Evolutionary conservation across 30 jellyfish, hydroid and myxozoan species (phyloP), one percentile per base, ranked within the genome.

Genomic region (Aurelia sp.): DNA sequence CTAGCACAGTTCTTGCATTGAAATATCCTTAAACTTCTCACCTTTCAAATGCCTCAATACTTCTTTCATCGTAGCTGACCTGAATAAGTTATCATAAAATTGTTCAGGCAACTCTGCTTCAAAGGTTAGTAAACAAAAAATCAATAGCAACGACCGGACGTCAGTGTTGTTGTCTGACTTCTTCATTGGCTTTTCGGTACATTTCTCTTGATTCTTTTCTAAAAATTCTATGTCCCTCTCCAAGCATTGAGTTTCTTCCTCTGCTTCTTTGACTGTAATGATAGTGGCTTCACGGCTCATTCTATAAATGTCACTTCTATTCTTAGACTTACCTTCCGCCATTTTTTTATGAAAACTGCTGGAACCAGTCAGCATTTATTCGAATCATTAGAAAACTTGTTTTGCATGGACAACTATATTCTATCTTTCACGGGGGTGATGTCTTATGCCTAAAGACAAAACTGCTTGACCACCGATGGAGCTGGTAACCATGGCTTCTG

Each of bases 71-170:
- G 74, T n/a, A 11, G 31, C 55, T 41, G 91, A 81, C 41, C 71
- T 81, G 51, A 53, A 55, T 19, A 81, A 41, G 15, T 74, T 33
- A 40, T 81, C 91, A 23, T 81, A 81, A 55, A 81, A 81, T 22
- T n/a, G 55, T 47, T 67, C 91, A 13, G 91, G 91, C 55, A 40
- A 67, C 7, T 81, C 91, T 53, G 91, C 91, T 55, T 81, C 91
- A 57, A 67, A 81, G 7, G 91, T 81, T 73, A 81, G 55, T 57
- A 81, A 35, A 71, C 91, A 81, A 15, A 81, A 10, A 50, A 50
- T 20, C 17, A 81, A 53, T 19, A 81, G 59, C 66, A 81, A 23
- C 37, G 65, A 18, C 27, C 76, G 61, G 3, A 20, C 55, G 41
- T 50, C 77, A 23, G n/a, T 67, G 12, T 61, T 52, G 31, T 27